Percentiles rank a stretch among this genome's conserved stretches.
Conservation (phyloP, 2,888 invertebrate genomes). For the Ophioninae sp. region DNA sequence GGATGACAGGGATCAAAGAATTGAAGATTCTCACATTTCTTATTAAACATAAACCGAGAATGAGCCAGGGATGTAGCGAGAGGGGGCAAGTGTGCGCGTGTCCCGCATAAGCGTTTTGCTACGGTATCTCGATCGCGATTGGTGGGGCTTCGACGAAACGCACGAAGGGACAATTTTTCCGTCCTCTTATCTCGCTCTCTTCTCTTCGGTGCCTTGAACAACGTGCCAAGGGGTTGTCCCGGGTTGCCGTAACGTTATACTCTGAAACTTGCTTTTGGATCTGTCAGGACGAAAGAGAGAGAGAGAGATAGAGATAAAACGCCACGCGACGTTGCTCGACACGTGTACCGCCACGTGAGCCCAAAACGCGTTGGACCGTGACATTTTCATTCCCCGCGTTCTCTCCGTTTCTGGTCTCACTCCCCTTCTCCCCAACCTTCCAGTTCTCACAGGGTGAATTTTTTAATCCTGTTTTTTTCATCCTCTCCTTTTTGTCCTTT, state of each 20-base stretch:
- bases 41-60: background rate
- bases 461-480: conserved; percentile 34
- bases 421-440: conserved; percentile 52
- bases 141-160: conserved; percentile 65
- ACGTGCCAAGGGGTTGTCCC: conserved; percentile 20
- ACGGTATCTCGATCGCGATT: conserved; percentile 68
- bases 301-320: conserved; percentile 52
- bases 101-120: conserved; percentile 30
- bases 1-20: no score
- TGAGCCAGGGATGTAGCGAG: background rate
- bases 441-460: conserved; percentile 54
- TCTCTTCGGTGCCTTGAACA: conserved; percentile 4
- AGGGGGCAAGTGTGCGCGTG: conserved; percentile 25
- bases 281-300: conserved; percentile 3
- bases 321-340: conserved; percentile 72
- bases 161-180: background rate
- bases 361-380: conserved; percentile 77
- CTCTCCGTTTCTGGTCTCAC: conserved; percentile 47
- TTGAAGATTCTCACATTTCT: no score
- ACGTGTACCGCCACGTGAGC: conserved; percentile 79
- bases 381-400: conserved; percentile 69
- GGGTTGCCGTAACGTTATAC: conserved; percentile 10
- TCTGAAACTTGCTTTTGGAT: conserved; percentile 11
- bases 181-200: conserved; percentile 10
- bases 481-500: conserved; percentile 11